A percentile compares a stretch with the other conserved stretches of the same genome.
These are phyloP conservation scores for Megathymus violae DNA, from an alignment of 1,140 invertebrate species.

Conservation along the genomic window DNA sequence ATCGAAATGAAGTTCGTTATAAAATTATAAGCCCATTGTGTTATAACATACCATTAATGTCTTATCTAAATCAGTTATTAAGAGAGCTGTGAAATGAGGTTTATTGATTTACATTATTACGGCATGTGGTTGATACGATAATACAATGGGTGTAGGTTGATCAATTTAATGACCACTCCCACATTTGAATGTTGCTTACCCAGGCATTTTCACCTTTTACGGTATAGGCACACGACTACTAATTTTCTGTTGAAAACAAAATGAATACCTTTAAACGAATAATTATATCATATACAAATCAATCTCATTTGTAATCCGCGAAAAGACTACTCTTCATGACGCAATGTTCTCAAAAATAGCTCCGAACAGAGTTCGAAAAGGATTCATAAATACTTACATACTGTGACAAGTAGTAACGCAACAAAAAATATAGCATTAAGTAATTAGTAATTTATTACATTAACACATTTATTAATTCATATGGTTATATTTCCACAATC, in stretches of 20 bases:
- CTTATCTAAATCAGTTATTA: conserved; percentile 14
- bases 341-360: conserved; percentile 18
- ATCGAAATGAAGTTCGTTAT: background rate
- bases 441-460: too few species aligned
- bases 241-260: conserved; percentile 64
- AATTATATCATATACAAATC: background rate
- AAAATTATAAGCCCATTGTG: background rate
- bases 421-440: too few species aligned
- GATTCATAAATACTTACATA: conserved; percentile 2
- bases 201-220: conserved; percentile 69
- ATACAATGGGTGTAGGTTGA: conserved; percentile 15
- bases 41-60: background rate
- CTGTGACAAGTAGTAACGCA: too few species aligned
- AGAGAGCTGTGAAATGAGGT: conserved; percentile 3
- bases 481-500: too few species aligned
- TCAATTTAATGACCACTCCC: conserved; percentile 59
- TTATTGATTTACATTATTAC: background rate
- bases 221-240: conserved; percentile 37
- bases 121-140: background rate
- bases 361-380: background rate
- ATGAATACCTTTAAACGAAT: conserved; percentile 22
- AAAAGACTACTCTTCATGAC: conserved; percentile 8
- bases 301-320: background rate
- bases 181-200: conserved; percentile 68
- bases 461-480: too few species aligned